phyloP scores from a whole-genome alignment of 2,113 vertebrate species.

The Melanerpes formicivorus region DNA sequence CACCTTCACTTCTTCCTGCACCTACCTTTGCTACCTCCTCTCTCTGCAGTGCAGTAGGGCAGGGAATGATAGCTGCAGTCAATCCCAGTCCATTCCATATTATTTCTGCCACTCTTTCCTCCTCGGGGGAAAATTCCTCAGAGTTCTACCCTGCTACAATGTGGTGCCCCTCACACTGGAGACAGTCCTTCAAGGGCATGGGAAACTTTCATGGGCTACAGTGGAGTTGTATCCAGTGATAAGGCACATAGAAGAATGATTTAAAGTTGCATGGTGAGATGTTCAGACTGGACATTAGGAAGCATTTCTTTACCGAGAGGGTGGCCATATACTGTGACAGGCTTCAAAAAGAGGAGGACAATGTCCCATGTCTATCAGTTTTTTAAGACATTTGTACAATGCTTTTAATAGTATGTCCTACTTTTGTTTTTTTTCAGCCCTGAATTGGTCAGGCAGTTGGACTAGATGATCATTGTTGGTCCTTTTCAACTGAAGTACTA shows the following conservation, averaged over 20 bases:
- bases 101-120: no score
- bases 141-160: not conserved
- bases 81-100: no score
- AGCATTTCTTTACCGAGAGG: not conserved
- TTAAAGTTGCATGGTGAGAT: not conserved
- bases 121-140: not conserved
- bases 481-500: not conserved
- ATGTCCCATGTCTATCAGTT: not conserved
- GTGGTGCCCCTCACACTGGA: not conserved
- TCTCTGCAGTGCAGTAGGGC: not conserved
- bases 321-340: not conserved
- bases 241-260: rapidly evolving
- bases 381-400: not conserved
- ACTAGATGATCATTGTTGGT: rapidly evolving
- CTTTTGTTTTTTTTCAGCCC: not conserved
- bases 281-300: no score
- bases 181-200: not conserved
- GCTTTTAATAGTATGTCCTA: not conserved
- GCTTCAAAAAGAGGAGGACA: rapidly evolving
- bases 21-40: not conserved
- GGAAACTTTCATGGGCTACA: no score
- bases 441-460: not conserved
- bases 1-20: not conserved
- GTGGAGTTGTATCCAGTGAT: not conserved
- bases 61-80: not conserved